A percentile compares a stretch with the other conserved stretches of the same genome.
These are phyloP conservation scores for Helarctos malayanus DNA, from an alignment of 2,797 vertebrate species.

Conservation along the genomic window DNA sequence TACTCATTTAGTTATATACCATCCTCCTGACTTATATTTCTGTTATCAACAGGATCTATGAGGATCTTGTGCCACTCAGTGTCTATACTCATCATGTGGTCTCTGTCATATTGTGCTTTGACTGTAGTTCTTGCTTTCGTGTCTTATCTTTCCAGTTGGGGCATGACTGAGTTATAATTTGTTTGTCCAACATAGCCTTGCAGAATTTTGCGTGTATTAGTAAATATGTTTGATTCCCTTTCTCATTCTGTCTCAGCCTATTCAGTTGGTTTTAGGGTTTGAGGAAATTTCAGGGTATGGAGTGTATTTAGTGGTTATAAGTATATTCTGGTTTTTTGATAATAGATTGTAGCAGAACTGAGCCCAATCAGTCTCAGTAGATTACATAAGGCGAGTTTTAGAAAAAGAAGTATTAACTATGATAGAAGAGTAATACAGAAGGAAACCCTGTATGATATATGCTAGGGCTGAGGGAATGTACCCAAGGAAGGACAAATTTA, in stretches of 20 bases:
- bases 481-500: neutral
- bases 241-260: neutral
- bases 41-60: neutral
- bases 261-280: neutral
- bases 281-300: neutral
- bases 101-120: neutral
- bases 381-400: neutral
- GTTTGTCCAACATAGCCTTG: neutral
- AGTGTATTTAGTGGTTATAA: neutral
- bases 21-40: neutral
- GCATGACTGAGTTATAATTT: conserved; percentile 3
- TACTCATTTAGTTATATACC: neutral
- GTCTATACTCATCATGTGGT: neutral
- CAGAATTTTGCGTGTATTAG: neutral
- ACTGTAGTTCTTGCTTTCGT: neutral
- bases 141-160: neutral
- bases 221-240: neutral
- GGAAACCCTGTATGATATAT: neutral
- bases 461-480: neutral
- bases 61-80: neutral
- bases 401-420: neutral
- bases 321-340: neutral
- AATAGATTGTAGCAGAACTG: neutral
- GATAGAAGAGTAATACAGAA: neutral
- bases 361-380: neutral